A percentile compares a stretch with the other conserved stretches of the same genome.
Conservation (phyloP, 2,113 vertebrate genomes). For the Aptenodytes patagonicus region DNA sequence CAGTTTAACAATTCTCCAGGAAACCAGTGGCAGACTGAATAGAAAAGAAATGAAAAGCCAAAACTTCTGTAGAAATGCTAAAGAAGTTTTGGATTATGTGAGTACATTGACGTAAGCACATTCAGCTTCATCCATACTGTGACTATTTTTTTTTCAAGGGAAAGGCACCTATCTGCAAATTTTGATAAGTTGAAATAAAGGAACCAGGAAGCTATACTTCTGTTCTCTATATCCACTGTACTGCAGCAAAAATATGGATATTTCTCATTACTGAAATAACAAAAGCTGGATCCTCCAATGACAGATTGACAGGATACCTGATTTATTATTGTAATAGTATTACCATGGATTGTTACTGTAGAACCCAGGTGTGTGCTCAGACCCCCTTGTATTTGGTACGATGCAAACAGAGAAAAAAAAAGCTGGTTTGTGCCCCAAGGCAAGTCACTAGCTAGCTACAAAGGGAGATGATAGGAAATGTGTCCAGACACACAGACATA, state of each 20-base stretch:
- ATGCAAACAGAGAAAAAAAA: not conserved
- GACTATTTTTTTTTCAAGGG: not conserved
- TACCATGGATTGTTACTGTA: not conserved
- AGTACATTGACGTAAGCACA: not conserved
- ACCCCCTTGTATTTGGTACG: not conserved
- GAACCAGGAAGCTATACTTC: not conserved
- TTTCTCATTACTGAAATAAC: not conserved
- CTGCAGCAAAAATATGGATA: not conserved
- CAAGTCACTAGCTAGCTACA: not conserved
- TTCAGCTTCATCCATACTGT: not conserved
- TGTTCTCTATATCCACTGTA: not conserved
- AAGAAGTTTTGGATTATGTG: not conserved
- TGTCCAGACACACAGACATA: not conserved
- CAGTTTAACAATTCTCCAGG: not conserved
- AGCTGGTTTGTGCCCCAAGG: not conserved
- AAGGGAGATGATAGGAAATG: not conserved
- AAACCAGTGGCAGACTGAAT: not conserved
- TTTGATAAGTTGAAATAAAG: not conserved
- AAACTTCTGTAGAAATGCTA: not conserved
- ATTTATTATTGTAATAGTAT: not conserved
- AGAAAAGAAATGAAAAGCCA: not conserved
- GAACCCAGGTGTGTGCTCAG: not conserved
- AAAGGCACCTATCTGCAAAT: not conserved
- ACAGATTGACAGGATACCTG: not conserved
- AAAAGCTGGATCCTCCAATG: not conserved